Evolutionary conservation across 2,797 vertebrate genomes (phyloP).

Genomic region (Chaenodraco wilsoni): DNA sequence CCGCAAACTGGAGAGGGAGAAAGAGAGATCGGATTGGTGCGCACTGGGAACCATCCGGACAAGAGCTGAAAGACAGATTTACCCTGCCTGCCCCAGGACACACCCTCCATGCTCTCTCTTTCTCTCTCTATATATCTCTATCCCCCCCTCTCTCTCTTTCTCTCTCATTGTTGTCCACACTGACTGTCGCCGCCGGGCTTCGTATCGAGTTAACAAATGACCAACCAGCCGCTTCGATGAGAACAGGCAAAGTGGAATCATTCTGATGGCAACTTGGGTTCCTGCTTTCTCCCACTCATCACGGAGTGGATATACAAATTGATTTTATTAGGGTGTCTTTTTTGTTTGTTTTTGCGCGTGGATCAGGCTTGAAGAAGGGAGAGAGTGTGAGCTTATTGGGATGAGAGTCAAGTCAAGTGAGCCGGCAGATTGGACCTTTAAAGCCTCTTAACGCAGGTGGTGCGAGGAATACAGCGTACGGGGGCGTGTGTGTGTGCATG

Average conservation of each 20-base stretch:
- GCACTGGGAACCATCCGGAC: slow-evolving; percentile 59
- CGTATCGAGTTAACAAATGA: slow-evolving; percentile 60
- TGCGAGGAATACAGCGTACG: slow-evolving; percentile 63
- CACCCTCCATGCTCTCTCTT: slow-evolving; percentile 72
- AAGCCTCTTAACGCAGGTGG: slow-evolving; percentile 84
- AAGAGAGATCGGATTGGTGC: slow-evolving; percentile 20
- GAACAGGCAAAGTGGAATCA: slow-evolving; percentile 53
- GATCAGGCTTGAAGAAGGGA: slow-evolving; percentile 32
- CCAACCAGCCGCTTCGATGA: slow-evolving; percentile 51
- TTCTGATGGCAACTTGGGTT: slow-evolving; percentile 50
- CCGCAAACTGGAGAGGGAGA: background rate
- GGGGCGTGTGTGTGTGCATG: slow-evolving; percentile 42
- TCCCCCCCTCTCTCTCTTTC: slow-evolving; percentile 43
- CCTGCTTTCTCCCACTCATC: background rate
- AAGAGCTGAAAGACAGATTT: slow-evolving; percentile 70
- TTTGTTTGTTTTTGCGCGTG: background rate
- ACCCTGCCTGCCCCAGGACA: slow-evolving; percentile 77
- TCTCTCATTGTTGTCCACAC: slow-evolving; percentile 72
- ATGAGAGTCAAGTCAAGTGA: slow-evolving; percentile 84
- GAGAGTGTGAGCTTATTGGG: slow-evolving; percentile 75
- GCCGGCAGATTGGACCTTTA: slow-evolving; percentile 80
- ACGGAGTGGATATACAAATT: background rate
- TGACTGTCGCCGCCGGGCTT: slow-evolving; percentile 60
- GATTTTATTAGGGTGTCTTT: background rate
- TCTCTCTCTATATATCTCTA: slow-evolving; percentile 38